Conservation (phyloP, 2,797 vertebrate genomes). For the Urocyon cinereoargenteus region DNA sequence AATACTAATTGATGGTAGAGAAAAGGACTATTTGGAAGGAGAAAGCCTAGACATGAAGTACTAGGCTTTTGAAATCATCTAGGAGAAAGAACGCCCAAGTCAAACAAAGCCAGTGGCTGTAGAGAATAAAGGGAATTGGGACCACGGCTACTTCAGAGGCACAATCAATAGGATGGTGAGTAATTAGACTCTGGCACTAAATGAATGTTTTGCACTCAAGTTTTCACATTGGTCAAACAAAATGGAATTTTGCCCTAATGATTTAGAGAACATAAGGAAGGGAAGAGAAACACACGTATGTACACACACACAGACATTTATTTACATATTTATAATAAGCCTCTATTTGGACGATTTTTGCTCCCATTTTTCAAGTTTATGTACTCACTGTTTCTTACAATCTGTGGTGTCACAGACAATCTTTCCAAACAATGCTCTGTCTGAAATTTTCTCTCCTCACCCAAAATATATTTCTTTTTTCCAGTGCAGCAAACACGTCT, state of each 20-base stretch:
- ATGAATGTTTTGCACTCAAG: not conserved
- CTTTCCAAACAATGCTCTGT: not conserved
- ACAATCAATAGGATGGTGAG: not conserved
- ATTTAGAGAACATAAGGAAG: not conserved
- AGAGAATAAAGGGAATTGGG: not conserved
- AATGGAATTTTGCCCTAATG: not conserved
- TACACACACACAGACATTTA: not conserved
- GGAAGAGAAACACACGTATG: not conserved
- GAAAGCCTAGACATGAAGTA: not conserved
- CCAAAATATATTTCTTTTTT: not conserved
- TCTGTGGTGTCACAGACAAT: not conserved
- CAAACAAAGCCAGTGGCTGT: not conserved
- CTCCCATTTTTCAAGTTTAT: not conserved
- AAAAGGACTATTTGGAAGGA: not conserved
- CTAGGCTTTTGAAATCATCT: not conserved
- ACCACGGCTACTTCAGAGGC: too few relatives aligned
- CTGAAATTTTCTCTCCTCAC: conserved; percentile 17
- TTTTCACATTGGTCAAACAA: not conserved
- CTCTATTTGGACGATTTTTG: not conserved
- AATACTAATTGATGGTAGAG: not conserved
- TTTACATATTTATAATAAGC: not conserved
- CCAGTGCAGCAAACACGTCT: not conserved
- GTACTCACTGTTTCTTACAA: not conserved
- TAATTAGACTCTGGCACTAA: not conserved
- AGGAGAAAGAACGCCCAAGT: not conserved